Conservation (phyloP, 1,140 invertebrate species). For the Nasonia vitripennis region DNA sequence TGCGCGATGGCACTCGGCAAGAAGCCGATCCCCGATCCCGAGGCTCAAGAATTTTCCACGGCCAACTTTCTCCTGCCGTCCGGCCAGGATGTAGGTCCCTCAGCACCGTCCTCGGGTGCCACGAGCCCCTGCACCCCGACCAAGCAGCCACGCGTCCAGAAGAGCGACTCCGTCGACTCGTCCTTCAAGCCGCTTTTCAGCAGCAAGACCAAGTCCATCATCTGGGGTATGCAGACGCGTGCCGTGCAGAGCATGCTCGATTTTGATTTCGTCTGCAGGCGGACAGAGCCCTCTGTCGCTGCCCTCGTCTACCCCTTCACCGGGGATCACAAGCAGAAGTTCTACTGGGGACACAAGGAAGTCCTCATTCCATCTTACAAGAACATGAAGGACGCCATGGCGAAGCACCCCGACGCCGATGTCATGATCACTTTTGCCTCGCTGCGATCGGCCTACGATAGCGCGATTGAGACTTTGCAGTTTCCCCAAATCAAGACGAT, state of each 20-base stretch:
- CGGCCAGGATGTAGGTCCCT: constrained; percentile 77
- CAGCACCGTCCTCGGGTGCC: constrained; percentile 67
- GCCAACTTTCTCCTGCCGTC: constrained; percentile 96
- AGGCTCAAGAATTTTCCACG: constrained; percentile 84
- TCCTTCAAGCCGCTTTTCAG: constrained; percentile 81
- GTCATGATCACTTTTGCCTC: constrained; percentile 99
- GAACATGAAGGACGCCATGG: constrained; percentile 97
- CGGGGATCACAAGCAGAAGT: constrained; percentile 99
- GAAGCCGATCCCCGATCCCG: constrained; percentile 85
- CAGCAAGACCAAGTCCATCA: constrained; percentile 92
- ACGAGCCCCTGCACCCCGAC: constrained; percentile 64
- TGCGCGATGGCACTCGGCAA: constrained; percentile 98
- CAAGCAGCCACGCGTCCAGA: constrained; percentile 55
- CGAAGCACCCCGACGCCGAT: constrained; percentile 95
- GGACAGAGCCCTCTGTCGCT: constrained; percentile 91
- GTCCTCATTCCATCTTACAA: constrained; percentile 89
- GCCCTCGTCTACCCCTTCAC: constrained; percentile 99
- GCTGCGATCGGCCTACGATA: constrained; percentile 97
- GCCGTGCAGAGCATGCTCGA: constrained; percentile 99
- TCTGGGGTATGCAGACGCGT: constrained; percentile 99
- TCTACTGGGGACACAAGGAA: constrained; percentile 99
- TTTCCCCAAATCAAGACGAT: constrained; percentile 97
- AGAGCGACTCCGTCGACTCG: constrained; percentile 60
- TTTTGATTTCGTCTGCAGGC: constrained; percentile 98
- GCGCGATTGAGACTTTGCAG: constrained; percentile 93